Evolutionary conservation across 1,140 invertebrate species (phyloP), one percentile per base, ranked within the genome.

Genomic region (Pogonognathellus flavescens): DNA sequence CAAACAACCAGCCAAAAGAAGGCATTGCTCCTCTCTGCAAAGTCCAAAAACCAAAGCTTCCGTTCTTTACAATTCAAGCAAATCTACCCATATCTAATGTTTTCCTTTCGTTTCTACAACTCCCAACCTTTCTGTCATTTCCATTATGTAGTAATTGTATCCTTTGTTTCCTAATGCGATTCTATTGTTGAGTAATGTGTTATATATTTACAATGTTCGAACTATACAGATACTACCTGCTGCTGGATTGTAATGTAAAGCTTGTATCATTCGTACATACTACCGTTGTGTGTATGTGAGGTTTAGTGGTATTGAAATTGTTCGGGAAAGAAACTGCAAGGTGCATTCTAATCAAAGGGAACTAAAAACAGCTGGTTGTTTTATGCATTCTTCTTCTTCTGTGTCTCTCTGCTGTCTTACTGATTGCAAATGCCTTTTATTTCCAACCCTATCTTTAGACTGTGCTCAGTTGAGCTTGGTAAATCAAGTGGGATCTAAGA

Each of bases 21-120:
- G 70, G 16, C 70, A 76, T 50, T 76, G 31, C 70, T 49, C 14
- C 70, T 76, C 70, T 76, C 25, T 50, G 31, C 14, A 50, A n/a
- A 76, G 70, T 72, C 31, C 13, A 72, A 72, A 72, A 76, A 76
- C 31, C 70, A 76, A 76, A 76, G 70, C 70, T 76, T 76, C 70
- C 70, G n/a, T 49, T 76, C 62, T 25, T n/a, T 76, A 50, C 25
- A 76, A 76, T n/a, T 49, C 70, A 50, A 49, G 41, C 16, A 50
- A 76, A 31, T 49, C 31, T 76, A 76, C 41, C 70, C 70, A 76
- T 76, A 31, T 76, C 70, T 76, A 76, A 76, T 76, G 70, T 76
- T 49, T 76, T 76, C 70, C 70, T 49, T 50, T 62, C 59, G 59
- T 62, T 62, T 20, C 59, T 20, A 41, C 70, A 20, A 66, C 25